Base-by-base conservation (phyloP, 37 sponge, comb jelly and placozoan genomes). In the Axinella damicornis region DNA sequence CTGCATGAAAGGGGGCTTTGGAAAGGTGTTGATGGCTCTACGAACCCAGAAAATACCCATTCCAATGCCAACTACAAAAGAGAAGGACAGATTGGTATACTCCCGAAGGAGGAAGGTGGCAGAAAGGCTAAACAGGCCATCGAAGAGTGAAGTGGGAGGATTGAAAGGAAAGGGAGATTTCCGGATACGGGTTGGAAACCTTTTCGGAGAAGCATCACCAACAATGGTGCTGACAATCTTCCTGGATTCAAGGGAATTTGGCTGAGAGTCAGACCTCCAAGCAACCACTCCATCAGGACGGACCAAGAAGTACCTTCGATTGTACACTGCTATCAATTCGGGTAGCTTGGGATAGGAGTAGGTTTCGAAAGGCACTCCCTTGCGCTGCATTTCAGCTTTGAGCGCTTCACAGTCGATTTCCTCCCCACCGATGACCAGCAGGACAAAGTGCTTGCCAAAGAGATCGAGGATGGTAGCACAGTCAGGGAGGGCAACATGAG, bases 221-320 rank as follows among this genome's bases (percentile, higher is more conserved):
- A 69, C 40, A 33, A 88, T 77, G 11, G 52, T 65, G 22, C 64
- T 17, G 12, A 88, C 71, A 13, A 92, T 85, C 32, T 57, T 58
- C 56, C 27, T 34, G n/a, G 89, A 81, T 60, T 92, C 85, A 18
- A 5, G 9, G 0, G 22, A 39, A 40, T 70, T 88, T 16, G 95
- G 91, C 68, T 91, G 89, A 32, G 33, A 84, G 71, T 91, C 78
- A 20, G 89, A 85, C 31, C 95, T 58, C 95, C 95, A 94, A 30
- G 79, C 56, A 18, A 94, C 84, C 53, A 88, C 72, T 18, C 91
- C 88, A 64, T 94, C 95, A 12, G 95, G 91, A 35, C 95, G 91
- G 28, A 94, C 69, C 30, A 94, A 68, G 69, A 91, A 94, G 67
- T 85, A 94, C 35, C 87, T 83, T 54, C 83, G 82, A 68, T 79